These are phyloP conservation scores for Urechis unicinctus DNA, from an alignment of 2,888 invertebrate genomes.

Conservation along the genomic window DNA sequence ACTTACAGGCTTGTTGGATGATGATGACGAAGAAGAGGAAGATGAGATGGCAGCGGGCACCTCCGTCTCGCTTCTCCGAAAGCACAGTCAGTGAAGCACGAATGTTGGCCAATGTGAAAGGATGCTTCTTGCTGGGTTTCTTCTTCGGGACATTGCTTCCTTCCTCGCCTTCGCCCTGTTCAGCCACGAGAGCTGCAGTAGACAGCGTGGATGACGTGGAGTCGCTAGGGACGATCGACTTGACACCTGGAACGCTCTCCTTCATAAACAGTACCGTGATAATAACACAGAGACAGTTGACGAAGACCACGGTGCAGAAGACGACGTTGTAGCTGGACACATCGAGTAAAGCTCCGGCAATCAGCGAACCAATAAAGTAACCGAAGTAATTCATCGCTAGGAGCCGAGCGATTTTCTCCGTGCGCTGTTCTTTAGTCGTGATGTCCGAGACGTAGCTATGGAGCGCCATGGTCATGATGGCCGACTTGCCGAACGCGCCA, in stretches of 20 bases:
- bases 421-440: slow-evolving; percentile 35
- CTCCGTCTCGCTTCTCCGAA: slow-evolving; percentile 22
- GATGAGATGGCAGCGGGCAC: slow-evolving; percentile 27
- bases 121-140: background rate
- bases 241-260: slow-evolving; percentile 24
- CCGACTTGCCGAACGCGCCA: slow-evolving; percentile 47
- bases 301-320: slow-evolving; percentile 31
- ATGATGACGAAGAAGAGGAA: slow-evolving; percentile 32
- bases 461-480: slow-evolving; percentile 49
- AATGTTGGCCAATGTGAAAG: slow-evolving; percentile 18
- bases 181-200: background rate
- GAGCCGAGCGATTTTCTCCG: slow-evolving; percentile 36
- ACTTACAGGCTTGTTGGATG: slow-evolving; percentile 35
- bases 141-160: background rate
- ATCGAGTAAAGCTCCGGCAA: slow-evolving; percentile 32
- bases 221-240: background rate
- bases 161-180: background rate
- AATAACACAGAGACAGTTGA: slow-evolving; percentile 34
- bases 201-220: background rate
- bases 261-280: slow-evolving; percentile 30
- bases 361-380: slow-evolving; percentile 39
- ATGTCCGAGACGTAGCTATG: slow-evolving; percentile 47
- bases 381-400: slow-evolving; percentile 49
- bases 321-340: slow-evolving; percentile 25
- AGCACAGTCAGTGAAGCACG: slow-evolving; percentile 31